Percentiles rank a stretch among this genome's conserved stretches.
These are phyloP conservation scores for Drosophila formosana DNA, from an alignment of 2,888 invertebrate genomes.

Conservation along the genomic window DNA sequence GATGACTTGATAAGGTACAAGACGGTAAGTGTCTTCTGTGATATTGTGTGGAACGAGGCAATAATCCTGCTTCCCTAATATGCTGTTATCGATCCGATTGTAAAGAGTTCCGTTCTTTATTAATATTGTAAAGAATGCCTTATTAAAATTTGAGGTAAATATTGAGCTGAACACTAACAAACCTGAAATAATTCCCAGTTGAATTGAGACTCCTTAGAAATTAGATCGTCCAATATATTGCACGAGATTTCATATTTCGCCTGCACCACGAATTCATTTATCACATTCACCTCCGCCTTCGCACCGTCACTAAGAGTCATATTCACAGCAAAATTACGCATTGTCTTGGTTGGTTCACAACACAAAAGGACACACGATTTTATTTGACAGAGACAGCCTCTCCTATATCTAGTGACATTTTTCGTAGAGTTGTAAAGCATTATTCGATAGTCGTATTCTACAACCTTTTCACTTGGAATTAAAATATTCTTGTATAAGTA, in stretches of 20 bases:
- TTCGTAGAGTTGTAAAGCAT: rapidly evolving
- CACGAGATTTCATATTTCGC: background rate
- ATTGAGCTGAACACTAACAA: background rate
- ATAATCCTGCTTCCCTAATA: background rate
- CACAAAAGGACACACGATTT: slow-evolving; percentile 78
- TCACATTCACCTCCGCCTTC: background rate
- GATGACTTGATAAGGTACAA: background rate
- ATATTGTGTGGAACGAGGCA: slow-evolving; percentile 15
- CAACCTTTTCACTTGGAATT: slow-evolving; percentile 47
- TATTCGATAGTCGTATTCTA: slow-evolving; percentile 36
- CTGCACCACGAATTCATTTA: slow-evolving; percentile 11
- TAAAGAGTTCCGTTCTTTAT: slow-evolving; percentile 16
- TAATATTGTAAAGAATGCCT: background rate
- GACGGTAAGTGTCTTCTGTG: background rate
- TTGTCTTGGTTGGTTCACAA: slow-evolving; percentile 36
- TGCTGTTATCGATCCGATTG: background rate
- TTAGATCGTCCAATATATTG: slow-evolving; percentile 8
- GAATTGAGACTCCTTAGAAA: background rate
- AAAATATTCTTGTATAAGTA: slow-evolving; percentile 55
- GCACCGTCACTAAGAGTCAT: slow-evolving; percentile 13
- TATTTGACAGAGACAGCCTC: slow-evolving; percentile 72
- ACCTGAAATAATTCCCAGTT: slow-evolving; percentile 44
- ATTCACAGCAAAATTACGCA: background rate
- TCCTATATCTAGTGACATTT: slow-evolving; percentile 4
- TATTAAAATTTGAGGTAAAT: background rate